Evolutionary conservation across 2,888 invertebrate species (phyloP).

Genomic region (Nomada ruficornis): DNA sequence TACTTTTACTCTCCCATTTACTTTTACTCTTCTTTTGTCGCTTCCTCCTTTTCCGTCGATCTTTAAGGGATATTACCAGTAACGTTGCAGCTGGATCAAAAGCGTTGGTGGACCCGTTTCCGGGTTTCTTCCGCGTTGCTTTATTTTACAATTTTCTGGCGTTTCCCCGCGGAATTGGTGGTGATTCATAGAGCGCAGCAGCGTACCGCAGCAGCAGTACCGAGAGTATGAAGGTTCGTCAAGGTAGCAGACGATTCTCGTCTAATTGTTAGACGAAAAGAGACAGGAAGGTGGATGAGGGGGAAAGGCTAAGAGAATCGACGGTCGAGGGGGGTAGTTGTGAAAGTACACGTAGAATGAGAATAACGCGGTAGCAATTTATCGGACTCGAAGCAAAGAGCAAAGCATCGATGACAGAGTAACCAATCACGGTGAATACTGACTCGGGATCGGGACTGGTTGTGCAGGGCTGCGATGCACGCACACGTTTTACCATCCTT

Average conservation of each 20-base stretch:
- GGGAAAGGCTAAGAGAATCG: no score
- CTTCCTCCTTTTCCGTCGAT: neutral
- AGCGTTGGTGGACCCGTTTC: no score
- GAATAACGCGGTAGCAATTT: conserved; percentile 20
- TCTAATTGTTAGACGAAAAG: neutral
- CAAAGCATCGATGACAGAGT: conserved; percentile 46
- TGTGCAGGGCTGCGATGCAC: conserved; percentile 54
- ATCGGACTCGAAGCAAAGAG: conserved; percentile 39
- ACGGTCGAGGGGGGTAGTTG: no score
- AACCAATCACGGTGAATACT: conserved; percentile 64
- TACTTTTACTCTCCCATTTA: no score
- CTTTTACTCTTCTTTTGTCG: neutral
- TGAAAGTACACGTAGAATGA: neutral
- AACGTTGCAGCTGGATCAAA: neutral
- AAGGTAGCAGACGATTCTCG: no score
- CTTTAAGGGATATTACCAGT: no score
- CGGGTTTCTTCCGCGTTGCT: neutral
- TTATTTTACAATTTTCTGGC: neutral
- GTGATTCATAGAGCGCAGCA: no score
- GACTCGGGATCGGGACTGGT: conserved; percentile 56
- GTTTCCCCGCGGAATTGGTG: no score
- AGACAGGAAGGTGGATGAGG: neutral
- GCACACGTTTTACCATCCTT: conserved; percentile 53
- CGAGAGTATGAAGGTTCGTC: neutral
- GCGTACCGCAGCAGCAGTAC: neutral